Base-by-base conservation (phyloP, 2,888 invertebrate species). In the Athripsodes cinereus region DNA sequence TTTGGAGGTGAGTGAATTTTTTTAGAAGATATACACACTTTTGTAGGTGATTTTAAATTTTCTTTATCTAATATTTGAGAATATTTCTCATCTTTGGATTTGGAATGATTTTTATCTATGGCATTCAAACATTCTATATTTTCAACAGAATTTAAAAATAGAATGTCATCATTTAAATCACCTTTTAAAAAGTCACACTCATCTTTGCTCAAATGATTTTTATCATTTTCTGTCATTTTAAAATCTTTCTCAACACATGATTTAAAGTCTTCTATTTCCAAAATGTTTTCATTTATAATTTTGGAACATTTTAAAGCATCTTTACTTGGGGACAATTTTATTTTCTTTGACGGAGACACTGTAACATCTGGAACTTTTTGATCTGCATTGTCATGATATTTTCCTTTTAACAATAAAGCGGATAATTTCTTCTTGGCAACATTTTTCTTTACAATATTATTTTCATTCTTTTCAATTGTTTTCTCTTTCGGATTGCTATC, bases 381-480 rank as follows among this genome's bases (percentile, higher is more conserved):
- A 2, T 59, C 59, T 21, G 49, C 50, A 22, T 26, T 52, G n/a
- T 55, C 11, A 13, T 52, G 47, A 48, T 55, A 48, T 55, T 59
- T 59, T 47, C 59, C 58, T 53, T 58, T 58, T 6, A 49, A 13
- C 47, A 58, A 52, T 56, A 55, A 44, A 53, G 31, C 53, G 11
- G 55, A 21, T 19, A 20, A 5, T 55, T 34, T 34, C 2, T 35
- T 2, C 16, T 16, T 50, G 6, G 13, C 18, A 16, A 19, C 2
- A 31, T 55, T 20, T 10, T 49, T 34, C 16, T 22, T 50, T 18
- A 11, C n/a, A 40, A 11, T 35, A 34, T 44, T 52, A 21, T 2
- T 22, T 51, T 40, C 34, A 16, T 26, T 26, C 26, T 26, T 26
- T 22, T 6, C 22, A 35, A 51, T 34, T 40, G 16, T 55, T 55